Percentiles rank a stretch among this genome's conserved stretches.
phyloP scores from a whole-genome alignment of 2,113 vertebrate species.

The Anarhynchus alexandrinus region DNA sequence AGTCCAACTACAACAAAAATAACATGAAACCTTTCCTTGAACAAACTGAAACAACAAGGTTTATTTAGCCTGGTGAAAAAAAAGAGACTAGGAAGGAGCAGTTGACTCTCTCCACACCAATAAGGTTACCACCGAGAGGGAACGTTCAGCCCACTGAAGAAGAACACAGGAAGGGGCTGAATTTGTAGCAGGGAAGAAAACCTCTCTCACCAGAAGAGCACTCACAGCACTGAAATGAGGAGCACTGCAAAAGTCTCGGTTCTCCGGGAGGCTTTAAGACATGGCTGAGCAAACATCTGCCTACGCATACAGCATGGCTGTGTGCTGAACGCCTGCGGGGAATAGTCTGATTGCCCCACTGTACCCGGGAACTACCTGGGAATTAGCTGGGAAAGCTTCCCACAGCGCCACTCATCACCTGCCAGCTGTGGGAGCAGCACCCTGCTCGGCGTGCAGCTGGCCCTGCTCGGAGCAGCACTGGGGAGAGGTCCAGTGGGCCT shows the following conservation, averaged over 20 bases:
- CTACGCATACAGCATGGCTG: accelerated
- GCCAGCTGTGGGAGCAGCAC: not conserved
- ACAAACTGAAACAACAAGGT: not conserved
- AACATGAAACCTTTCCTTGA: not conserved
- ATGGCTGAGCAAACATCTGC: not conserved
- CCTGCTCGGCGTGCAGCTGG: not conserved
- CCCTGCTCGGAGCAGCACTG: accelerated
- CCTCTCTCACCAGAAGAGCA: not conserved
- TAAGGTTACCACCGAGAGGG: too few species aligned
- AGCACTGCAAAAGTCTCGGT: not conserved
- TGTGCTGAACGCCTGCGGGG: not conserved
- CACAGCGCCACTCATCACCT: not conserved
- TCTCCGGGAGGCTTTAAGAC: not conserved
- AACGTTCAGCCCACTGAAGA: accelerated
- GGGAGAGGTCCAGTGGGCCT: not conserved
- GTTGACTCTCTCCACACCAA: not conserved
- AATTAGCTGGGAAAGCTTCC: not conserved
- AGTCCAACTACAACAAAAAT: not conserved
- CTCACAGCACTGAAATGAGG: not conserved
- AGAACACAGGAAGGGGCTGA: not conserved
- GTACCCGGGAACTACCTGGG: not conserved
- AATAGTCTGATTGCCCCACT: not conserved
- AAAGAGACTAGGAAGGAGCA: not conserved
- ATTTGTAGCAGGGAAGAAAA: not conserved
- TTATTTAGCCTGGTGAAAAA: not conserved